Evolutionary conservation across 2,797 vertebrate species (phyloP).

Genomic region (Anguilla megastoma): DNA sequence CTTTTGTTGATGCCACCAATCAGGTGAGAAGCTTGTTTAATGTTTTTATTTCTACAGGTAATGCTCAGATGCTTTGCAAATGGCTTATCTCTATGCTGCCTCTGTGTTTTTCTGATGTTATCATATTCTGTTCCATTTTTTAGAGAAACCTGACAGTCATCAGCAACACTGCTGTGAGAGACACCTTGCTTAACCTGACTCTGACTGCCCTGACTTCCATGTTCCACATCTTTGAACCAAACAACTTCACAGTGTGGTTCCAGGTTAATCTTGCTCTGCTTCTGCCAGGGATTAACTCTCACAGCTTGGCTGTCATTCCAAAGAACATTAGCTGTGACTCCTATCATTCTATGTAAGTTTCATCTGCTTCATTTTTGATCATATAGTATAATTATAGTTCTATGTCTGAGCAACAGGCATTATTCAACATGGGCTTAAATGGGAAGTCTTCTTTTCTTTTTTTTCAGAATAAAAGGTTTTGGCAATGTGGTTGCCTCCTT

Average conservation of each 20-base stretch:
- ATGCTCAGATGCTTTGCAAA: background rate
- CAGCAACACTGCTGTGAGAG: constrained; percentile 42
- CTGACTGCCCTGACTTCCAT: constrained; percentile 43
- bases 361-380: background rate
- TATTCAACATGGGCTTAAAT: background rate
- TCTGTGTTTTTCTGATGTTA: background rate
- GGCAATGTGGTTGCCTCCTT: constrained; percentile 47
- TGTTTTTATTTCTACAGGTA: background rate
- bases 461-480: constrained; percentile 57
- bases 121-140: background rate
- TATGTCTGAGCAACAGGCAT: background rate
- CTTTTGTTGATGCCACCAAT: constrained; percentile 37
- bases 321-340: constrained; percentile 57
- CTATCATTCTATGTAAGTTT: constrained; percentile 60
- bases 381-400: background rate
- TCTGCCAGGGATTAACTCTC: constrained; percentile 50
- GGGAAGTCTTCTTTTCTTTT: background rate
- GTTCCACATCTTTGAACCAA: constrained; percentile 35
- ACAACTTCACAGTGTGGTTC: constrained; percentile 56
- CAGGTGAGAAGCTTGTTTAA: constrained; percentile 33
- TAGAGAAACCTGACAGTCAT: constrained; percentile 49
- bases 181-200: constrained; percentile 55
- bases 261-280: constrained; percentile 53
- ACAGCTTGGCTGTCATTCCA: constrained; percentile 53
- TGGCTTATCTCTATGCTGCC: background rate